A percentile compares a stretch with the other conserved stretches of the same genome.
phyloP scores from a whole-genome alignment of 92 coral and sea anemone genomes.

The Phymanthus crucifer region DNA sequence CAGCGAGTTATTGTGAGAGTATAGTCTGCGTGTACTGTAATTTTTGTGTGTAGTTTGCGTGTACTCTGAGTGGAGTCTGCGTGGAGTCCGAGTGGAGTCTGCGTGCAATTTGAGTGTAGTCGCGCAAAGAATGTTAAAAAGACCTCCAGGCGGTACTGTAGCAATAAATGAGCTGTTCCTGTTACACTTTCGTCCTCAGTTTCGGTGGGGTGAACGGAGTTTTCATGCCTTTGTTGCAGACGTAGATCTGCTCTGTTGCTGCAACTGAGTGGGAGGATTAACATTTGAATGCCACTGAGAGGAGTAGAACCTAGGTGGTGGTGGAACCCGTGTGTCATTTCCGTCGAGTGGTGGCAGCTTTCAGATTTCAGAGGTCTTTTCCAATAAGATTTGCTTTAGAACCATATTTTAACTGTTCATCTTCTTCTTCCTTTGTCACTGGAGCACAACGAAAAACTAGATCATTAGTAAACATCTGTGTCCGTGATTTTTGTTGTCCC shows the following conservation, averaged over 20 bases:
- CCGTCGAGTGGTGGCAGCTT: not conserved
- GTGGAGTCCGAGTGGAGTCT: no score
- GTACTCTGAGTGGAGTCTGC: no score
- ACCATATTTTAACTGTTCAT: slow-evolving; percentile 49
- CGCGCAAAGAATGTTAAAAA: no score
- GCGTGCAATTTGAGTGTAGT: no score
- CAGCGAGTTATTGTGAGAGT: no score
- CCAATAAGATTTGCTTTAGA: slow-evolving; percentile 38
- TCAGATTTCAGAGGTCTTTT: slow-evolving; percentile 6
- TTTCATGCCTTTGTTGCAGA: slow-evolving; percentile 21
- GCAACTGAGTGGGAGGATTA: slow-evolving; percentile 14
- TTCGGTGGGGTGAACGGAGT: slow-evolving; percentile 14
- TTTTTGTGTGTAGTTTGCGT: no score
- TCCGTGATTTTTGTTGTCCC: slow-evolving; percentile 3
- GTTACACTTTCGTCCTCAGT: slow-evolving; percentile 31
- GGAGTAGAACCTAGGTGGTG: slow-evolving; percentile 24
- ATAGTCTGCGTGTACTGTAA: no score
- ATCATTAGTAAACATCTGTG: not conserved
- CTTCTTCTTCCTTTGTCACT: slow-evolving; percentile 30
- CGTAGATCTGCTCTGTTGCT: slow-evolving; percentile 21
- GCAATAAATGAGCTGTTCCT: slow-evolving; percentile 24
- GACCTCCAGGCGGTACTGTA: no score
- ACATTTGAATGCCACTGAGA: slow-evolving; percentile 1
- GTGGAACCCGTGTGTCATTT: not conserved
- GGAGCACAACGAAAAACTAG: slow-evolving; percentile 33